Percentiles rank a stretch among this genome's conserved stretches.
Evolutionary conservation across 1,140 invertebrate genomes (phyloP).

Genomic region (Dermatophagoides farinae): DNA sequence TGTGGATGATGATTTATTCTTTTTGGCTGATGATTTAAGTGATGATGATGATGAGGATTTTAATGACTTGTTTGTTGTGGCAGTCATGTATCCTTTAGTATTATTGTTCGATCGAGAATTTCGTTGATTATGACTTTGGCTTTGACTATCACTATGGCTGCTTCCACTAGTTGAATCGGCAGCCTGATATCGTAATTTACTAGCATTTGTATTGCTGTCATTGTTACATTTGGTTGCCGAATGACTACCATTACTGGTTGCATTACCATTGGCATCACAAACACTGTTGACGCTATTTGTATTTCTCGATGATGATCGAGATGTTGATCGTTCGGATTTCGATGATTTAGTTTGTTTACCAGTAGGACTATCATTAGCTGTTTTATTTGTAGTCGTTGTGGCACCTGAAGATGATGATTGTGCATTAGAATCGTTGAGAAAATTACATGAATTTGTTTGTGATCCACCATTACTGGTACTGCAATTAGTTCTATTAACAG

Average conservation of each 20-base stretch:
- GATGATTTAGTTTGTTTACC: background rate
- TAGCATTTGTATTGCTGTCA: background rate
- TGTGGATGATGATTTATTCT: no score
- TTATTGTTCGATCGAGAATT: no score
- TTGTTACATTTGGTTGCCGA: background rate
- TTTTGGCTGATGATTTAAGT: no score
- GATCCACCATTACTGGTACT: background rate
- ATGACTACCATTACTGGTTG: background rate
- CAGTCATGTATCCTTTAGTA: background rate
- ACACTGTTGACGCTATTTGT: background rate
- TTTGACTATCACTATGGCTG: no score
- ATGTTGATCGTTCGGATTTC: background rate
- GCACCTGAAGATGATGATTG: background rate
- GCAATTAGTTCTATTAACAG: slow-evolving; percentile 13
- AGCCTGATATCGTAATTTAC: no score
- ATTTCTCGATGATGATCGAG: background rate
- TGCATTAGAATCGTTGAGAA: background rate
- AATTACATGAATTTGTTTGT: background rate
- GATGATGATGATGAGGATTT: no score
- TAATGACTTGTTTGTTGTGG: background rate
- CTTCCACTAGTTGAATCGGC: no score
- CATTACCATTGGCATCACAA: background rate
- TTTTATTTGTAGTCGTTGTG: background rate
- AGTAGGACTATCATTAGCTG: background rate
- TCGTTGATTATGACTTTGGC: no score